phyloP scores from a whole-genome alignment of 2,113 vertebrate genomes.

The Dissostichus mawsoni region DNA sequence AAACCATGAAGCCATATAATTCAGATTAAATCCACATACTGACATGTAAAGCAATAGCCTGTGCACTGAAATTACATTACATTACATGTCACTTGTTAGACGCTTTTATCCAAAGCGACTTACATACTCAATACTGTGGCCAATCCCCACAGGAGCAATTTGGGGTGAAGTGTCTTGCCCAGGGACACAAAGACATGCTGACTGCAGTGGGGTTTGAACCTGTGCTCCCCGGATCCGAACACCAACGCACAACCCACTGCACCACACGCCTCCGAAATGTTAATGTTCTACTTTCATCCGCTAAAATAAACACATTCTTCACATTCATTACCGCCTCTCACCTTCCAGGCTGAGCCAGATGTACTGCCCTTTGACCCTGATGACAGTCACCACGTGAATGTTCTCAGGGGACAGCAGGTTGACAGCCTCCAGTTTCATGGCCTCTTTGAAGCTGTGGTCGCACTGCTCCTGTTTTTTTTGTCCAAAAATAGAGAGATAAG shows the following conservation, averaged over 20 bases:
- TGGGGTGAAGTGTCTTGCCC: too few relatives aligned
- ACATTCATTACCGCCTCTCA: conserved; percentile 65
- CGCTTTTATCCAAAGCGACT: too few relatives aligned
- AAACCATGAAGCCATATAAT: neutral
- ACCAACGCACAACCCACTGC: too few relatives aligned
- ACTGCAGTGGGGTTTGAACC: too few relatives aligned
- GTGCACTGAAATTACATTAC: neutral
- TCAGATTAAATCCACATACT: neutral
- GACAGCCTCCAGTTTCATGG: conserved; percentile 97
- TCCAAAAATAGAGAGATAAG: neutral
- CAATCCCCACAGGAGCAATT: too few relatives aligned
- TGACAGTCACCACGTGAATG: conserved; percentile 93
- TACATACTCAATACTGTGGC: too few relatives aligned
- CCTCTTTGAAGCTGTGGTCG: conserved; percentile 94
- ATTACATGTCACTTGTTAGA: too few relatives aligned
- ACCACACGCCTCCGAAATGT: too few relatives aligned
- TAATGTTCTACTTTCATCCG: neutral
- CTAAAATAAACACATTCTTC: conserved; percentile 20
- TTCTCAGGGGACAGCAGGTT: conserved; percentile 93
- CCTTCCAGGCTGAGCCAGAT: conserved; percentile 96
- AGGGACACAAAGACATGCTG: too few relatives aligned
- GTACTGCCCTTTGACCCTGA: conserved; percentile 91
- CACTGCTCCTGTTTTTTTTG: conserved; percentile 81
- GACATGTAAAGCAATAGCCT: too few relatives aligned
- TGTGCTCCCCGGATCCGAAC: too few relatives aligned